phyloP scores from a whole-genome alignment of 35 echinoderm and acorn worm genomes.

The Patiria miniata region DNA sequence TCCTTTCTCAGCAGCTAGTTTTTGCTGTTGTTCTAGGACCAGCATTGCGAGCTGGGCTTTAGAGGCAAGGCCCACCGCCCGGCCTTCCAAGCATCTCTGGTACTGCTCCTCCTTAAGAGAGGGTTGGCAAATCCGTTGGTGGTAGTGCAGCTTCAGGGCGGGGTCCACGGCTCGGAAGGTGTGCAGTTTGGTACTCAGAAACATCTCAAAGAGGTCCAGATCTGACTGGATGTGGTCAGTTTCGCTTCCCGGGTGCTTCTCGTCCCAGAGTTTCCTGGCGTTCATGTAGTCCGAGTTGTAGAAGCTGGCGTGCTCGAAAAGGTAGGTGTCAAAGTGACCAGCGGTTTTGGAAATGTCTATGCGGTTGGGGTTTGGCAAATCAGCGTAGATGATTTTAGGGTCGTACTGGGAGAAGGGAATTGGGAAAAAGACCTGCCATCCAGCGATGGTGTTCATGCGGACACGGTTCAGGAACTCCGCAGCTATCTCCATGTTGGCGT shows the following conservation, averaged over 20 bases:
- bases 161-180: constrained; percentile 95
- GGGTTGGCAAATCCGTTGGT: constrained; percentile 76
- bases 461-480: constrained; percentile 83
- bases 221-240: constrained; percentile 97
- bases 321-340: constrained; percentile 81
- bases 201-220: constrained; percentile 98
- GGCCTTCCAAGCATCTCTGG: constrained; percentile 74
- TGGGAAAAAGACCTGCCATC: constrained; percentile 96
- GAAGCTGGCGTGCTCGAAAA: constrained; percentile 90
- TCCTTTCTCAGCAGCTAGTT: not conserved
- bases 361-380: constrained; percentile 59
- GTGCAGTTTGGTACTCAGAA: constrained; percentile 81
- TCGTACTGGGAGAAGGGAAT: constrained; percentile 97
- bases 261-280: constrained; percentile 84
- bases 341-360: constrained; percentile 80
- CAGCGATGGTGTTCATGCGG: constrained; percentile 88
- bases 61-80: constrained; percentile 86
- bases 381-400: constrained; percentile 83
- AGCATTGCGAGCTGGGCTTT: constrained; percentile 87
- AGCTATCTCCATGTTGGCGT: constrained; percentile 74
- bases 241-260: constrained; percentile 85
- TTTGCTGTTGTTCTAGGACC: constrained; percentile 59
- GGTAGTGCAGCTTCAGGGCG: constrained; percentile 84
- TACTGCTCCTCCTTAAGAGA: constrained; percentile 86
- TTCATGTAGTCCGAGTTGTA: constrained; percentile 88